A percentile compares a stretch with the other conserved stretches of the same genome.
Evolutionary conservation across 2,797 vertebrate genomes (phyloP).

Genomic region (Danio jaintianensis): DNA sequence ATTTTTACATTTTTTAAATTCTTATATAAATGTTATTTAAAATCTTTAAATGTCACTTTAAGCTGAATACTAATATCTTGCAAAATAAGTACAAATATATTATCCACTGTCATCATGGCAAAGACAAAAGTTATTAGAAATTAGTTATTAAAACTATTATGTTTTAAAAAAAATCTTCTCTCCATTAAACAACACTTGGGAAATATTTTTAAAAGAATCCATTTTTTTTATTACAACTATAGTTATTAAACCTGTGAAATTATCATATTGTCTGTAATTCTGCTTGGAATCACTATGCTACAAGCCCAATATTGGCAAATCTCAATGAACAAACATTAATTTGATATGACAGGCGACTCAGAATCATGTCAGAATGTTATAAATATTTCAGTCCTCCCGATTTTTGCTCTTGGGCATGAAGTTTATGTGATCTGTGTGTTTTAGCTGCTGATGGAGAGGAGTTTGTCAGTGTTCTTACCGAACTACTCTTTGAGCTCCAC

Average conservation of each 20-base stretch:
- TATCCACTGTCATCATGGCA: too few relatives aligned
- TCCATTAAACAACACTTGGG: too few relatives aligned
- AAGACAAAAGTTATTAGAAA: too few relatives aligned
- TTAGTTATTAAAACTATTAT: too few relatives aligned
- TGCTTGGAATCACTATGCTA: neutral
- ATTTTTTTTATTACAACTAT: too few relatives aligned
- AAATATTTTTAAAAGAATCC: too few relatives aligned
- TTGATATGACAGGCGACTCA: constrained; percentile 2
- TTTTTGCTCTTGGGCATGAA: neutral
- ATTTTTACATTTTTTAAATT: too few relatives aligned
- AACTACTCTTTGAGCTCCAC: constrained; percentile 96
- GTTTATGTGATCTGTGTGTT: constrained; percentile 49
- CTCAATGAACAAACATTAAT: constrained; percentile 19
- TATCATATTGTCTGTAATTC: neutral
- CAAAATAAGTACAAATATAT: too few relatives aligned
- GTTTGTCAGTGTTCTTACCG: constrained; percentile 92
- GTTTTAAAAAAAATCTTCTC: too few relatives aligned
- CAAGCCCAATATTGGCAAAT: constrained; percentile 2
- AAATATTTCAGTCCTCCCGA: constrained; percentile 30
- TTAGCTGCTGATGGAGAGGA: constrained; percentile 83
- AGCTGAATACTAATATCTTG: too few relatives aligned
- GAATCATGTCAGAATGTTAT: constrained; percentile 9
- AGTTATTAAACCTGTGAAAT: constrained; percentile 4
- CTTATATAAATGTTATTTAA: too few relatives aligned
- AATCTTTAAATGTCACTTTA: too few relatives aligned